phyloP scores from a whole-genome alignment of 2,888 invertebrate genomes.

The Amaurobius ferox region DNA sequence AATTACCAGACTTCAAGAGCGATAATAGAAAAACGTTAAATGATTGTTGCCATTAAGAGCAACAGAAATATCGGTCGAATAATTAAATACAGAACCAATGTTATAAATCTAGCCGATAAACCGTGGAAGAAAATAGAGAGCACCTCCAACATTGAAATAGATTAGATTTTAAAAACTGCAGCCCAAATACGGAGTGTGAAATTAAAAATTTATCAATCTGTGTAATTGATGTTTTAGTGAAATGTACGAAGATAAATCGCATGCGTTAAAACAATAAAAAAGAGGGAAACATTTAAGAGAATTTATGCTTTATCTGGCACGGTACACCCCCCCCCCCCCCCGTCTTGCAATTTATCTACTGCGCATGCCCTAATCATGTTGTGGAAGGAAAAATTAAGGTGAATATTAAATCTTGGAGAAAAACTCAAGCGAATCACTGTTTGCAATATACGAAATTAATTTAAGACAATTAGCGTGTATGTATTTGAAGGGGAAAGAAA shows the following conservation, averaged over 20 bases:
- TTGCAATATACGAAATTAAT: constrained; percentile 14
- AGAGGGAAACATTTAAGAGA: not conserved
- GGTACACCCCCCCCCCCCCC: too few species aligned
- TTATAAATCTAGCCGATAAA: not conserved
- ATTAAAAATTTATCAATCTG: constrained; percentile 10
- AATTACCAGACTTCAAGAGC: not conserved
- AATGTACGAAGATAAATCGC: constrained; percentile 9
- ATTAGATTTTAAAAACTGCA: constrained; percentile 4
- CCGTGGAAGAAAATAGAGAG: not conserved
- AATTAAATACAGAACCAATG: not conserved
- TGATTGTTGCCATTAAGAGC: not conserved
- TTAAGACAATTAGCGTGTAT: constrained; percentile 12
- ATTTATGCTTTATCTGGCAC: not conserved
- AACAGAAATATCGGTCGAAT: constrained; percentile 12
- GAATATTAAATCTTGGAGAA: constrained; percentile 6
- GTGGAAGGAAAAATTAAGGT: not conserved
- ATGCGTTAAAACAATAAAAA: not conserved
- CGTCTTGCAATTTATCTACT: not conserved
- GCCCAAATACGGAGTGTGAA: not conserved
- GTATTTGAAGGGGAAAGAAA: not conserved
- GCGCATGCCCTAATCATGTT: not conserved
- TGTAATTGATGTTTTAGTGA: not conserved
- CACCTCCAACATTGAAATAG: constrained; percentile 3
- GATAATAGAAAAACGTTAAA: not conserved
- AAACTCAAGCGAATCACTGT: constrained; percentile 3